A percentile compares a stretch with the other conserved stretches of the same genome.
These are phyloP conservation scores for Brenthis hecate DNA, from an alignment of 2,888 invertebrate genomes.

Conservation along the genomic window DNA sequence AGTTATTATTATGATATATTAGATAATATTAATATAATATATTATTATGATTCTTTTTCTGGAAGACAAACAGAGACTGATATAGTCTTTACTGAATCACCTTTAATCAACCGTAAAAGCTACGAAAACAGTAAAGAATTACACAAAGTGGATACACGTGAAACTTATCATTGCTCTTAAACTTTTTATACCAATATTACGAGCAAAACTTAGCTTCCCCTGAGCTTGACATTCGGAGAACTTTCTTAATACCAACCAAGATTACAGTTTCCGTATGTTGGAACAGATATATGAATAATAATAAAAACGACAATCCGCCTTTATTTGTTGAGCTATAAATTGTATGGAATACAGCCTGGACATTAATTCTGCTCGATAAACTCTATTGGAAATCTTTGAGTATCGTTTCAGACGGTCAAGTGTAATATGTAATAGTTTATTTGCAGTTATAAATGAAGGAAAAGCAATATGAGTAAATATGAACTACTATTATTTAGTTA, in stretches of 20 bases:
- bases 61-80: neutral
- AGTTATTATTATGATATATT: no score
- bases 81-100: constrained; percentile 1
- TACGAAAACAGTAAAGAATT: constrained; percentile 18
- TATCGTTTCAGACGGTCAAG: constrained; percentile 34
- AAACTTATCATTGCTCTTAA: constrained; percentile 64
- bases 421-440: constrained; percentile 40
- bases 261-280: constrained; percentile 71
- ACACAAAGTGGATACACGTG: constrained; percentile 47
- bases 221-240: constrained; percentile 71
- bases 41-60: neutral
- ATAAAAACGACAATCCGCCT: constrained; percentile 73
- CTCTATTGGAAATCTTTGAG: constrained; percentile 49
- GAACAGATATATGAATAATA: constrained; percentile 62
- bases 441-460: constrained; percentile 33
- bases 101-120: constrained; percentile 16
- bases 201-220: constrained; percentile 61
- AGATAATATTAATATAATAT: no score
- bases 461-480: neutral
- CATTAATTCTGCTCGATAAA: constrained; percentile 79
- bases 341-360: constrained; percentile 63
- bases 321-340: constrained; percentile 73
- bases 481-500: neutral
- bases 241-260: constrained; percentile 76
- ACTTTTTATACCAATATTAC: constrained; percentile 73